These are phyloP conservation scores for Collichthys lucidus DNA, from an alignment of 2,113 vertebrate species.

Conservation along the genomic window DNA sequence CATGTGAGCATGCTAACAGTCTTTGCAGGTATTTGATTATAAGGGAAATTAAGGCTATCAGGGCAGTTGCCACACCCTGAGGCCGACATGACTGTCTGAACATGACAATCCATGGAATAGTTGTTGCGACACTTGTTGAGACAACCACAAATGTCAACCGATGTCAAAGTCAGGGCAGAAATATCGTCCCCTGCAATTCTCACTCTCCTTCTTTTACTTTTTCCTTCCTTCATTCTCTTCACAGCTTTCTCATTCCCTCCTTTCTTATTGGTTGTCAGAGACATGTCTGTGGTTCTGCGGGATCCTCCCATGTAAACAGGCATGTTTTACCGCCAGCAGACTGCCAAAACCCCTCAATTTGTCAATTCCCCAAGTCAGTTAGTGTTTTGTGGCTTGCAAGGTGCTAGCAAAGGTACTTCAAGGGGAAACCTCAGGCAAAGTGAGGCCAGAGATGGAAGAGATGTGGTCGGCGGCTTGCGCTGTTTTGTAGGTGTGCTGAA, in stretches of 20 bases:
- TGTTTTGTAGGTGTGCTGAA: conserved; percentile 72
- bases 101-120: no score
- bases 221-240: conserved; percentile 28
- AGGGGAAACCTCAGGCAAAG: conserved; percentile 74
- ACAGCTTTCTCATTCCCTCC: conserved; percentile 26
- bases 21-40: background rate
- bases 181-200: background rate
- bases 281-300: conserved; percentile 77
- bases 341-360: conserved; percentile 83
- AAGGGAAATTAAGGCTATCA: background rate
- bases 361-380: conserved; percentile 75
- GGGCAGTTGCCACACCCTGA: no score
- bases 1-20: background rate
- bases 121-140: no score
- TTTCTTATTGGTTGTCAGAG: conserved; percentile 51
- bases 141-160: no score
- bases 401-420: conserved; percentile 76
- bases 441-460: conserved; percentile 68
- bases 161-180: background rate
- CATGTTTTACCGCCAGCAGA: conserved; percentile 69
- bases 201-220: conserved; percentile 5
- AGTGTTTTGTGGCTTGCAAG: conserved; percentile 79
- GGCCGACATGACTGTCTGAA: background rate
- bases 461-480: conserved; percentile 75
- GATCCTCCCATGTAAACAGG: conserved; percentile 81